A percentile compares a stretch with the other conserved stretches of the same genome.
Evolutionary conservation across 2,888 invertebrate species (phyloP).

Genomic region (Cotesia congregata): DNA sequence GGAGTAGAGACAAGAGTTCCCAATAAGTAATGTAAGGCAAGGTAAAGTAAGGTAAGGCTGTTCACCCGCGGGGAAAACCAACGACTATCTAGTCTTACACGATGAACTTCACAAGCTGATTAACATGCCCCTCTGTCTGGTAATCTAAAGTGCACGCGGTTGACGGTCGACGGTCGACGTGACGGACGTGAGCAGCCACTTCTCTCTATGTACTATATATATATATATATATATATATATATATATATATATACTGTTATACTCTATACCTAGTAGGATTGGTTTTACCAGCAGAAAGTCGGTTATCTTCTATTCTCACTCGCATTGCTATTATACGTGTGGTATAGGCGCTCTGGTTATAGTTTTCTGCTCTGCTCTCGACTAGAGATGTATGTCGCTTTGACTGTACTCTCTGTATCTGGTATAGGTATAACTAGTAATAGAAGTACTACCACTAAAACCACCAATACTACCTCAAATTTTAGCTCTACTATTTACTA

Average conservation of each 20-base stretch:
- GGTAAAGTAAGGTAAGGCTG: not conserved
- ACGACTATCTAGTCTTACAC: constrained; percentile 26
- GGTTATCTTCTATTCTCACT: constrained; percentile 4
- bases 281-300: not conserved
- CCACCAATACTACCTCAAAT: not conserved
- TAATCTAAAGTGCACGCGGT: constrained; percentile 12
- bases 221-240: not conserved
- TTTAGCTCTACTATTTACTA: not conserved
- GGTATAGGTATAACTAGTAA: not conserved
- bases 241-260: not conserved
- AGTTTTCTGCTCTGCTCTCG: not conserved
- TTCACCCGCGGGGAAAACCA: constrained; percentile 9
- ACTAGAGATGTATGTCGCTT: not conserved
- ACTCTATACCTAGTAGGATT: not conserved
- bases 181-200: constrained; percentile 26
- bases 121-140: constrained; percentile 24
- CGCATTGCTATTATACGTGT: not conserved
- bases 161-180: constrained; percentile 18
- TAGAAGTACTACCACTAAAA: not conserved
- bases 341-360: not conserved
- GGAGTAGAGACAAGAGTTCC: not conserved
- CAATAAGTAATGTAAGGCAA: not conserved
- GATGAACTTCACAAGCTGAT: constrained; percentile 23
- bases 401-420: not conserved
- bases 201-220: constrained; percentile 5